Evolutionary conservation across 2,113 vertebrate species (phyloP).

Genomic region (Mellivora capensis): DNA sequence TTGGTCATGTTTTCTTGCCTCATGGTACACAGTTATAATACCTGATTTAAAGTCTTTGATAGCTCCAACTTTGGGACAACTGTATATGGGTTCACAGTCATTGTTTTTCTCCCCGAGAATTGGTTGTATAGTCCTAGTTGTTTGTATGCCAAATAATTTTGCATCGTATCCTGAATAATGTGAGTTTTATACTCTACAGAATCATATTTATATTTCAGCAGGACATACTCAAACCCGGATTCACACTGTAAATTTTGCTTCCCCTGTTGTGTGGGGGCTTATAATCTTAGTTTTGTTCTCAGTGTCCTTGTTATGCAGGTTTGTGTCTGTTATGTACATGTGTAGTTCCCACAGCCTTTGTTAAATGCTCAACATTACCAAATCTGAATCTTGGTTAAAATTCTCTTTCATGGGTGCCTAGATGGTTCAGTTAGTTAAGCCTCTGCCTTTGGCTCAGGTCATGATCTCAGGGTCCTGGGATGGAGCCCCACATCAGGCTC

Average conservation of each 20-base stretch:
- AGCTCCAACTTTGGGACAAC: not conserved
- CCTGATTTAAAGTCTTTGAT: not conserved
- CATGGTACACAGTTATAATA: not conserved
- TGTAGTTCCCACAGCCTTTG: rapidly evolving
- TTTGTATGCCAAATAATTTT: not conserved
- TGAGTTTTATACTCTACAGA: not conserved
- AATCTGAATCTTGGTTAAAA: not conserved
- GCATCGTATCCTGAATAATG: not conserved
- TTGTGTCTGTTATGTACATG: not conserved
- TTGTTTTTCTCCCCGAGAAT: not conserved
- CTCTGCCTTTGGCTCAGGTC: no score
- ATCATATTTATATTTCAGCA: not conserved
- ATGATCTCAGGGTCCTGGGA: no score
- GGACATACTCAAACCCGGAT: not conserved
- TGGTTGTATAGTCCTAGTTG: not conserved
- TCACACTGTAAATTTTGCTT: not conserved
- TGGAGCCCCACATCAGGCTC: no score
- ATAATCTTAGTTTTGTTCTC: not conserved
- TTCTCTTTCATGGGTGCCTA: no score
- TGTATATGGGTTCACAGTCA: not conserved
- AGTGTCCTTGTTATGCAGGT: rapidly evolving
- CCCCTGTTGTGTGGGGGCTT: not conserved
- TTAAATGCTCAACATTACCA: not conserved
- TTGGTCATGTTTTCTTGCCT: not conserved
- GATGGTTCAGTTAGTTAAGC: no score